phyloP scores from a whole-genome alignment of 1,140 invertebrate species.

The Uloborus diversus region DNA sequence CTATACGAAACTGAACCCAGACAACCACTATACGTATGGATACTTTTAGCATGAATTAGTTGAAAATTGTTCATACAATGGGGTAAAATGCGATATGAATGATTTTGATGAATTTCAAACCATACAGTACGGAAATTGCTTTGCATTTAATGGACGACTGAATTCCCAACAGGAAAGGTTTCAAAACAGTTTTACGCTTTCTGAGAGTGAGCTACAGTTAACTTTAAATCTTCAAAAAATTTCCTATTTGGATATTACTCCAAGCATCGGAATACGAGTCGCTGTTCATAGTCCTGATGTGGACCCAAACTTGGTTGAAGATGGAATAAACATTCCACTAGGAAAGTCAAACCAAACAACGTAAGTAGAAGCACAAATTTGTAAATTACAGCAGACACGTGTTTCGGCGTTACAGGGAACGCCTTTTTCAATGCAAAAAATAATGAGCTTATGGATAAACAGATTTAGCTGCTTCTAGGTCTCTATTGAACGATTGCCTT shows the following conservation, averaged over 20 bases:
- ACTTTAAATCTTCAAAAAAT: neutral
- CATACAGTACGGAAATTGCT: neutral
- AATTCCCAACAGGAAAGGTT: neutral
- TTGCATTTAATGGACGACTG: neutral
- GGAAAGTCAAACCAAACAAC: conserved; percentile 61
- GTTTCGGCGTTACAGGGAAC: neutral
- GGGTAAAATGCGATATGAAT: neutral
- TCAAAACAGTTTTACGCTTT: neutral
- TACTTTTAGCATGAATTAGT: neutral
- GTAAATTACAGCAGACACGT: neutral
- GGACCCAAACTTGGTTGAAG: conserved; percentile 65
- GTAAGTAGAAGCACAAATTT: conserved; percentile 53
- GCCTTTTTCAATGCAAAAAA: neutral
- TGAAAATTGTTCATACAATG: neutral
- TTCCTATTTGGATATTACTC: conserved; percentile 28
- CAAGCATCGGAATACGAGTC: conserved; percentile 62
- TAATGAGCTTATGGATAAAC: too few species aligned
- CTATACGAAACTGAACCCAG: neutral
- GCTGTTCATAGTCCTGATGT: conserved; percentile 62
- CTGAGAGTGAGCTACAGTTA: neutral
- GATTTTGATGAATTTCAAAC: neutral
- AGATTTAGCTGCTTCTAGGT: too few species aligned
- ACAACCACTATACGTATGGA: neutral
- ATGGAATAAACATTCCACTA: conserved; percentile 64
- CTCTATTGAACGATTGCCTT: neutral